These are phyloP conservation scores for Planococcus citri DNA, from an alignment of 1,140 invertebrate species.

Conservation along the genomic window DNA sequence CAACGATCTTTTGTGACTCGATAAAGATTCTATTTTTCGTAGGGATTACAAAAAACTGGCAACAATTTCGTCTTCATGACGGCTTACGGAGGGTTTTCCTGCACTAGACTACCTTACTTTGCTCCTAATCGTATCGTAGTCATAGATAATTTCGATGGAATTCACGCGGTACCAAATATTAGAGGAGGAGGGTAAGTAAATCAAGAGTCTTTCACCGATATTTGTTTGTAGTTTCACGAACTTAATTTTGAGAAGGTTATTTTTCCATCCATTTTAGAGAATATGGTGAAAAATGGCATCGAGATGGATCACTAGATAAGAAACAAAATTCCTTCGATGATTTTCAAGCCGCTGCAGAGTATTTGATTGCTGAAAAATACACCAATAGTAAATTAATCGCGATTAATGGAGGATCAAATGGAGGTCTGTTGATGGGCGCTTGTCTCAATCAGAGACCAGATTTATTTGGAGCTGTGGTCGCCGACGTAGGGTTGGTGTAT, in stretches of 20 bases:
- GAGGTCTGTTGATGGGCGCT: too few relatives aligned
- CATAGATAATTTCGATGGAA: constrained; percentile 76
- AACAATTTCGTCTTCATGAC: constrained; percentile 82
- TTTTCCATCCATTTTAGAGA: constrained; percentile 61
- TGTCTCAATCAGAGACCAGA: too few relatives aligned
- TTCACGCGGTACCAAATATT: constrained; percentile 86
- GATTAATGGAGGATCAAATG: too few relatives aligned
- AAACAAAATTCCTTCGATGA: too few relatives aligned
- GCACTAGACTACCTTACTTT: constrained; percentile 75
- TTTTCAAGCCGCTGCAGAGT: too few relatives aligned
- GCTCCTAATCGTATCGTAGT: constrained; percentile 73
- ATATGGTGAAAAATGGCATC: too few relatives aligned
- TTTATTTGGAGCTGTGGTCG: too few relatives aligned
- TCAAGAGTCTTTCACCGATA: too few relatives aligned
- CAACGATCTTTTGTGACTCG: constrained; percentile 17
- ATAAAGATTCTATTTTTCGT: constrained; percentile 27
- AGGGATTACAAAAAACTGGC: constrained; percentile 51
- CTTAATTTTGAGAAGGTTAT: too few relatives aligned
- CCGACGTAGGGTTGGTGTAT: too few relatives aligned
- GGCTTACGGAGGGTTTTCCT: constrained; percentile 96
- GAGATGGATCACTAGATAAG: too few relatives aligned
- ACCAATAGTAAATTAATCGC: constrained; percentile 61
- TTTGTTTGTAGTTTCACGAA: too few relatives aligned
- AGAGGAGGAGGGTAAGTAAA: constrained; percentile 81
- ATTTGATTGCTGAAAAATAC: constrained; percentile 71